Conservation (phyloP, 2,888 invertebrate genomes). For the Phaedon cochleariae region DNA sequence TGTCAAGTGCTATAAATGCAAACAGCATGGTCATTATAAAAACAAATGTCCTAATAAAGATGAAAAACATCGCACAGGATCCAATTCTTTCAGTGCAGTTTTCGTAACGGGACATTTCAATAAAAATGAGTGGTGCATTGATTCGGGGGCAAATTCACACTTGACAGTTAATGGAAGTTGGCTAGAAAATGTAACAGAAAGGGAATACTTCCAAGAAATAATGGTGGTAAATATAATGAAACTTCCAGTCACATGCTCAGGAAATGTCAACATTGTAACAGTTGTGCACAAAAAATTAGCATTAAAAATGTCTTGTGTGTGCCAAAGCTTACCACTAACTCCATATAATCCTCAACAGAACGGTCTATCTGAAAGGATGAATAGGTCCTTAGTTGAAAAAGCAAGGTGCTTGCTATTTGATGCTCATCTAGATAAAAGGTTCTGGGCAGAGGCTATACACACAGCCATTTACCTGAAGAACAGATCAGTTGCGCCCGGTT, state of each 20-base stretch:
- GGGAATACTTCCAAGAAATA: constrained; percentile 27
- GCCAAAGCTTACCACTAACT: constrained; percentile 30
- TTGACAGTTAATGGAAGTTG: constrained; percentile 31
- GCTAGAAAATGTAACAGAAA: constrained; percentile 19
- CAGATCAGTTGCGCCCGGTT: constrained; percentile 8
- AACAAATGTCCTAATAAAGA: neutral
- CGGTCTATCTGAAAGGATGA: neutral
- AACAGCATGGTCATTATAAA: constrained; percentile 34
- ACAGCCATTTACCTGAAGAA: constrained; percentile 22
- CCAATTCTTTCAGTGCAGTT: constrained; percentile 39
- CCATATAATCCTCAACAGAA: neutral
- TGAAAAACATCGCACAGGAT: neutral
- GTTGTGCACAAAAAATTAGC: constrained; percentile 22
- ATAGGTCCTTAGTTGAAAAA: constrained; percentile 40
- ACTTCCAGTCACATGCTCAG: constrained; percentile 36
- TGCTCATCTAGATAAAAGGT: constrained; percentile 37
- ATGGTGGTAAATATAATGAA: constrained; percentile 33
- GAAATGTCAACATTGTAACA: constrained; percentile 38
- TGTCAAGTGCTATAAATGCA: constrained; percentile 36
- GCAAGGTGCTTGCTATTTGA: constrained; percentile 47
- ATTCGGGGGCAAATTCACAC: constrained; percentile 47
- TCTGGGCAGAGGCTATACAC: constrained; percentile 39
- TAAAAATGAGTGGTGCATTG: constrained; percentile 46
- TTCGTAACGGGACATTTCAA: constrained; percentile 34
- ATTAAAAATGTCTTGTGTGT: constrained; percentile 39